Conservation (phyloP, 2,113 vertebrate species). For the Uria aalge region DNA sequence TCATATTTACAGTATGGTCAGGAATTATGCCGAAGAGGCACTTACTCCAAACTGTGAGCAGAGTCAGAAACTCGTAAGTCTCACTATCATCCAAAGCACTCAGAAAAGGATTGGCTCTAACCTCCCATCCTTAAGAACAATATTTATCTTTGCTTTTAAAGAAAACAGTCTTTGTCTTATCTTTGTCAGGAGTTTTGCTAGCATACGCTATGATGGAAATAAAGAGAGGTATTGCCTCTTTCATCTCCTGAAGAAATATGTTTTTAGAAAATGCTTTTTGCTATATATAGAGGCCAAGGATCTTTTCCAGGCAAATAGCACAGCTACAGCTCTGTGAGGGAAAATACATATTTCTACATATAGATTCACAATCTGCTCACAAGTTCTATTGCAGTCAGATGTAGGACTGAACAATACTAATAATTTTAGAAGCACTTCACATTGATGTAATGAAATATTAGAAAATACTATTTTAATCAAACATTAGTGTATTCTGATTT, state of each 20-base stretch:
- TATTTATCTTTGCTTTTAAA: background rate
- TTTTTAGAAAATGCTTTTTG: background rate
- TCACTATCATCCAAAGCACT: background rate
- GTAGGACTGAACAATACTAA: background rate
- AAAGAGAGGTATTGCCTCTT: background rate
- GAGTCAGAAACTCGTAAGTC: background rate
- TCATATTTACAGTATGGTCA: background rate
- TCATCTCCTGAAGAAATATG: background rate
- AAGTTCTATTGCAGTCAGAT: background rate
- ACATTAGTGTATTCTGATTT: background rate
- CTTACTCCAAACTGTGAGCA: background rate
- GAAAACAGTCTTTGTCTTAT: background rate
- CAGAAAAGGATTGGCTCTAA: background rate
- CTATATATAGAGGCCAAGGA: background rate
- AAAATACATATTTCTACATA: background rate
- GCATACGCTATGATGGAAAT: background rate
- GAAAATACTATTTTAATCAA: background rate
- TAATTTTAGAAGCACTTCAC: background rate
- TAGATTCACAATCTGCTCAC: background rate
- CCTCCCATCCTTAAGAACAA: background rate
- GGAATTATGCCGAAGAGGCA: background rate
- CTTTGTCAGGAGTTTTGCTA: background rate
- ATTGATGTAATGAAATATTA: background rate
- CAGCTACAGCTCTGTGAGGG: background rate
- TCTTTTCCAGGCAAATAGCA: background rate